Evolutionary conservation across 2,113 vertebrate genomes (phyloP), one percentile per base, ranked within the genome.

Genomic region (Alosa alosa): DNA sequence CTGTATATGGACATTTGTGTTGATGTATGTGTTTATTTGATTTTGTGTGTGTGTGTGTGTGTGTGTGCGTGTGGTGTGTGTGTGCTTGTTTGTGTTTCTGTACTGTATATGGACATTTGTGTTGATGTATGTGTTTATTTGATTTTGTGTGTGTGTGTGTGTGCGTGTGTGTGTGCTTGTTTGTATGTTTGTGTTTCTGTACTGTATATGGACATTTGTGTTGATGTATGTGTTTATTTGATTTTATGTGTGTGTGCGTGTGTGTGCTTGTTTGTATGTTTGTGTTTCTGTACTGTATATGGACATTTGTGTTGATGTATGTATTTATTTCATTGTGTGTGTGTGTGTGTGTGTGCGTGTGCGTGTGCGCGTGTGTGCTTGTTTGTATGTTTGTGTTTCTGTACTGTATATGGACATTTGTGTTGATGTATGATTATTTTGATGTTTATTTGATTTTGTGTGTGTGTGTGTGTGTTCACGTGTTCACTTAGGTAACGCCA

Each of bases 401-500:
- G 41, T 84, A 7, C 22, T 55, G 11, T 55, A 11, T 55, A 15
- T 55, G 52, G 6, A 55, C 18, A 3, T 55, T 6, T 55, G 18
- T 55, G 36, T 55, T 20, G 22, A 18, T 57, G 36, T 52, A 1
- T 22, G 17, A n/a, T n/a, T n/a, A n/a, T n/a, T n/a, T n/a, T n/a
- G n/a, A n/a, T 55, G 50, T 44, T 18, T 81, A 25, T 82, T 18
- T 75, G 45, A 31, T 31, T 31, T 31, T 25, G 82, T 84, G 25
- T 47, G 41, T 84, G 7, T 46, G 36, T 49, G 47, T n/a, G n/a
- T n/a, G n/a, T n/a, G n/a, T n/a, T n/a, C 83, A 47, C 55, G 75
- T 36, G 81, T 81, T 31, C 84, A 11, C 50, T 25, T 82, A 99
- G 98, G 97, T 1, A 96, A 96, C 81, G 96, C 96, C 7, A 94